Conservation (phyloP, 2,113 vertebrate genomes). For the Thamnophis sirtalis region DNA sequence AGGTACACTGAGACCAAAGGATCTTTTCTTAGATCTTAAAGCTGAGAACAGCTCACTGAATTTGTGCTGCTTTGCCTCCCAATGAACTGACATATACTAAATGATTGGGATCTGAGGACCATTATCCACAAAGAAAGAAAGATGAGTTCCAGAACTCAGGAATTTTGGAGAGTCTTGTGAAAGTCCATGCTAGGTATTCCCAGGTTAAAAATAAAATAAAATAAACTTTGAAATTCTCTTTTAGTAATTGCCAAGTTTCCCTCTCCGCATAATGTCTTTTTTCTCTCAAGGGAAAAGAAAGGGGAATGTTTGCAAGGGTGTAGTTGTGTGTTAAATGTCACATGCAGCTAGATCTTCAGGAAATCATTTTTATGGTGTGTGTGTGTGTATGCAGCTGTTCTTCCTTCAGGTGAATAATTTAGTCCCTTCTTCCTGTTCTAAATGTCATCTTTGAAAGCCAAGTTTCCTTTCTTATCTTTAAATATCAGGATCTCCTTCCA, state of each 20-base stretch:
- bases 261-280: not conserved
- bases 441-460: not conserved
- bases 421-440: not conserved
- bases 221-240: not conserved
- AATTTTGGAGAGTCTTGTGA: not conserved
- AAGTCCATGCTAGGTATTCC: not conserved
- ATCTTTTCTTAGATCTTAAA: not conserved
- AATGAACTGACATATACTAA: not conserved
- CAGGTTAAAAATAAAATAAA: not conserved
- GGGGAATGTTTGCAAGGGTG: not conserved
- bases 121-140: no score
- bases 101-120: not conserved
- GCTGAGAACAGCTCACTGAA: not conserved
- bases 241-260: not conserved
- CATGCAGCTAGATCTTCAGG: not conserved
- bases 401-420: not conserved
- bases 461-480: not conserved
- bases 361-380: not conserved
- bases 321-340: not conserved
- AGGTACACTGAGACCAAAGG: not conserved
- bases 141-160: not conserved
- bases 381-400: not conserved
- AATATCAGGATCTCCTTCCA: not conserved
- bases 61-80: not conserved
- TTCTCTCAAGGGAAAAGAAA: no score